Evolutionary conservation across 2,113 vertebrate species (phyloP).

Genomic region (Greenwoodochromis staneri): DNA sequence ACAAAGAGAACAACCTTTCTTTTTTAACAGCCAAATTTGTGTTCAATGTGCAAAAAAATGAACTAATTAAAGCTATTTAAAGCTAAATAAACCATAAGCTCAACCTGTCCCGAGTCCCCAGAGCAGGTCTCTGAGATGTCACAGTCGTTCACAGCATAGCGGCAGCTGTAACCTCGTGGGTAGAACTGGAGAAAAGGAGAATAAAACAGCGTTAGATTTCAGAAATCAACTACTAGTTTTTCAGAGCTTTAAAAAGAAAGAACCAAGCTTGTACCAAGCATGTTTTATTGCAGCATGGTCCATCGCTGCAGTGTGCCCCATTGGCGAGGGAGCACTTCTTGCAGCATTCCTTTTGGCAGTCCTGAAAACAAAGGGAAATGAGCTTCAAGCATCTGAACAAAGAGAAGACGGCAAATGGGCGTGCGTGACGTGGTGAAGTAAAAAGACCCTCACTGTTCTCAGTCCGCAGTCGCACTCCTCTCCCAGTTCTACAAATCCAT

Average conservation of each 20-base stretch:
- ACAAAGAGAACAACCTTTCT: not conserved
- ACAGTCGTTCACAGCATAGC: slow-evolving; percentile 90
- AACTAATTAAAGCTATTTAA: not conserved
- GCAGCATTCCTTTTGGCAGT: slow-evolving; percentile 91
- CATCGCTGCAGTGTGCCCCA: slow-evolving; percentile 92
- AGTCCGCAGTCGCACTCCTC: slow-evolving; percentile 95
- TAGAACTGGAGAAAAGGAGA: slow-evolving; percentile 77
- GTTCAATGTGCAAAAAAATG: not conserved
- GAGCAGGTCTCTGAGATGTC: slow-evolving; percentile 92
- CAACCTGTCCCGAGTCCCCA: slow-evolving; percentile 97
- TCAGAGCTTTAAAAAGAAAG: not conserved
- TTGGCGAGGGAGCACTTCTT: slow-evolving; percentile 98
- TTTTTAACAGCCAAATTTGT: not conserved
- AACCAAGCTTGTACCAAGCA: slow-evolving; percentile 79
- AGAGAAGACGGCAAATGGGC: not conserved
- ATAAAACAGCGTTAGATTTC: not conserved
- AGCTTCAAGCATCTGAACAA: not conserved
- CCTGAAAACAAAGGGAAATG: slow-evolving; percentile 65
- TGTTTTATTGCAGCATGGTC: slow-evolving; percentile 91
- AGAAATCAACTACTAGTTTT: not conserved
- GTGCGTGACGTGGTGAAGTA: not conserved
- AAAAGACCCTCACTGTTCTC: slow-evolving; percentile 75
- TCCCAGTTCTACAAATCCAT: slow-evolving; percentile 93
- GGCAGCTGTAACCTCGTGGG: slow-evolving; percentile 87
- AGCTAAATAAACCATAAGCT: not conserved